Conservation (phyloP, 2,888 invertebrate species). For the Folsomia candida region DNA sequence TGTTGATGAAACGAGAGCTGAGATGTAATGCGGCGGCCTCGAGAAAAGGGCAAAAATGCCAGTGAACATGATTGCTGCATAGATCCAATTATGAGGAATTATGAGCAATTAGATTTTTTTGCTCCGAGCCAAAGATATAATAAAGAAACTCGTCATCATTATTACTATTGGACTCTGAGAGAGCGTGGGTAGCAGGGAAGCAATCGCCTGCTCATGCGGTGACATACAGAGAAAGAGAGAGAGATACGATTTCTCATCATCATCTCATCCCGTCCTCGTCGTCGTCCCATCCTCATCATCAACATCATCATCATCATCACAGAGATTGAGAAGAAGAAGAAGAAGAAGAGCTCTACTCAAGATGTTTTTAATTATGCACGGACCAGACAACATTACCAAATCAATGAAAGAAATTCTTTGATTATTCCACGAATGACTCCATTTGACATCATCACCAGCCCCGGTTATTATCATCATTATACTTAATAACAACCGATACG, state of each 20-base stretch:
- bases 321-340: not conserved
- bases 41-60: constrained; percentile 50
- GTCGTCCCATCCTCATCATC: constrained; percentile 9
- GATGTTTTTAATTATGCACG: constrained; percentile 52
- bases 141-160: constrained; percentile 45
- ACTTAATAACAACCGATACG: constrained; percentile 24
- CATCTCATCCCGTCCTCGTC: constrained; percentile 18
- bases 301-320: constrained; percentile 24
- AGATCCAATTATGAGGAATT: constrained; percentile 52
- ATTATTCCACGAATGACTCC: constrained; percentile 48
- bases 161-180: constrained; percentile 7
- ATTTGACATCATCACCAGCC: constrained; percentile 40
- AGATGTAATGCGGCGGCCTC: constrained; percentile 43
- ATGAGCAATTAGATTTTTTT: constrained; percentile 49
- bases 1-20: not conserved
- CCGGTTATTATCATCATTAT: constrained; percentile 12
- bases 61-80: constrained; percentile 50
- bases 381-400: constrained; percentile 45
- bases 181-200: constrained; percentile 3
- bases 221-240: constrained; percentile 39
- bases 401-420: constrained; percentile 52
- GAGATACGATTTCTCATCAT: constrained; percentile 40
- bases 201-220: constrained; percentile 35
- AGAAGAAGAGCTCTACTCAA: constrained; percentile 33
- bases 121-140: constrained; percentile 24